phyloP scores from a whole-genome alignment of 2,113 vertebrate genomes.

The Mormyrus lacerda region DNA sequence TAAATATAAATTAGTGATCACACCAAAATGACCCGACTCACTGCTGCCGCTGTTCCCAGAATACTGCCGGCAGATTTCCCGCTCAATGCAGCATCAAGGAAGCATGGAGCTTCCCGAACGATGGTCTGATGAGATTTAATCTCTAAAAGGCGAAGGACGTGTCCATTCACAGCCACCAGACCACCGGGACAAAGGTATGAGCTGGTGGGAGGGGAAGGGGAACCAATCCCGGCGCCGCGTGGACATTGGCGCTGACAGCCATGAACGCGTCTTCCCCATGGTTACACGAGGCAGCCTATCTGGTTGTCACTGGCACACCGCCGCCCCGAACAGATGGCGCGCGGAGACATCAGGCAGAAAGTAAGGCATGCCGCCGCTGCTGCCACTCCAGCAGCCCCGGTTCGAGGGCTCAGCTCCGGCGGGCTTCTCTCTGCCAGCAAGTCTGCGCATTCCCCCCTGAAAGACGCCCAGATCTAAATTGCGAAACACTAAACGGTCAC shows the following conservation, averaged over 20 bases:
- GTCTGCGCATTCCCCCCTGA: background rate
- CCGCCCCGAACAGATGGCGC: conserved; percentile 21
- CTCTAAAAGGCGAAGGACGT: background rate
- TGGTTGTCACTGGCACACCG: conserved; percentile 22
- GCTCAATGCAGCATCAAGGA: background rate
- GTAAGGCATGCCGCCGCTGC: background rate
- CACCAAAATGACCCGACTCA: background rate
- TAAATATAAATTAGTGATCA: background rate
- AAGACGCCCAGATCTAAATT: background rate
- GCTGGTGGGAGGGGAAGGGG: background rate
- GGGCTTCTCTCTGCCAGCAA: background rate
- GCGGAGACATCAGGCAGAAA: conserved; percentile 29
- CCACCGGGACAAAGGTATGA: background rate
- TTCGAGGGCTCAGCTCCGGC: background rate
- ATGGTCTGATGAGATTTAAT: background rate
- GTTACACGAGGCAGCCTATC: conserved; percentile 31
- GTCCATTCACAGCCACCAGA: background rate
- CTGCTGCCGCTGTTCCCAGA: background rate
- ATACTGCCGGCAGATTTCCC: background rate
- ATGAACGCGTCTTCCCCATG: conserved; percentile 18
- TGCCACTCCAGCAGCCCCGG: background rate
- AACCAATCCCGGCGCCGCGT: background rate
- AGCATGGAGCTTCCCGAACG: background rate
- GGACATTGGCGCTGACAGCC: conserved; percentile 34
- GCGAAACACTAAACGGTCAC: background rate